Conservation (phyloP, 2,888 invertebrate species). For the Agrotis clavis region DNA sequence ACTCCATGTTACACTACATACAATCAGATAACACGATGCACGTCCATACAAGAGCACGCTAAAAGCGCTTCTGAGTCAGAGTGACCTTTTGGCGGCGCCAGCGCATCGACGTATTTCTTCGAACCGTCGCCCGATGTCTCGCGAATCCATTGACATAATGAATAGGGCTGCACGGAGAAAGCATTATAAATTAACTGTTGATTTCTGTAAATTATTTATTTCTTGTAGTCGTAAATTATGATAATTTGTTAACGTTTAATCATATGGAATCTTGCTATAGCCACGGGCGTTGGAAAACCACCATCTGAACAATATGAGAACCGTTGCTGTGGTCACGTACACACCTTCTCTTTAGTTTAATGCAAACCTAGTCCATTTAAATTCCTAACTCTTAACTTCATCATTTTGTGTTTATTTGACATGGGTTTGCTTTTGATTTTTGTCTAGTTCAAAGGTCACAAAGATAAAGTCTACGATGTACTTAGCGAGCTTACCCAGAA, state of each 20-base stretch:
- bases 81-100: conserved; percentile 74
- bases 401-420: no score
- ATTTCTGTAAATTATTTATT: conserved; percentile 38
- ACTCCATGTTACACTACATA: conserved; percentile 19
- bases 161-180: conserved; percentile 72
- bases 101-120: conserved; percentile 68
- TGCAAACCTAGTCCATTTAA: no score
- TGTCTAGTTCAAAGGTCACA: no score
- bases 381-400: no score
- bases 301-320: not conserved
- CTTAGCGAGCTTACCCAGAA: no score
- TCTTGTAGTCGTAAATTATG: conserved; percentile 22
- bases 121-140: conserved; percentile 72
- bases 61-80: conserved; percentile 58
- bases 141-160: conserved; percentile 74
- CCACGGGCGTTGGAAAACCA: conserved; percentile 8
- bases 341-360: no score
- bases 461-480: no score
- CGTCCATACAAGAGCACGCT: conserved; percentile 37
- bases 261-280: not conserved
- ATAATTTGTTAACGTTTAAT: conserved; percentile 6
- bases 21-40: conserved; percentile 37
- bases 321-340: no score
- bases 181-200: conserved; percentile 45
- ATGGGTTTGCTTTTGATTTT: no score